Evolutionary conservation across 2,888 invertebrate genomes (phyloP), one percentile per base, ranked within the genome.

Genomic region (Drosophila yooni): DNA sequence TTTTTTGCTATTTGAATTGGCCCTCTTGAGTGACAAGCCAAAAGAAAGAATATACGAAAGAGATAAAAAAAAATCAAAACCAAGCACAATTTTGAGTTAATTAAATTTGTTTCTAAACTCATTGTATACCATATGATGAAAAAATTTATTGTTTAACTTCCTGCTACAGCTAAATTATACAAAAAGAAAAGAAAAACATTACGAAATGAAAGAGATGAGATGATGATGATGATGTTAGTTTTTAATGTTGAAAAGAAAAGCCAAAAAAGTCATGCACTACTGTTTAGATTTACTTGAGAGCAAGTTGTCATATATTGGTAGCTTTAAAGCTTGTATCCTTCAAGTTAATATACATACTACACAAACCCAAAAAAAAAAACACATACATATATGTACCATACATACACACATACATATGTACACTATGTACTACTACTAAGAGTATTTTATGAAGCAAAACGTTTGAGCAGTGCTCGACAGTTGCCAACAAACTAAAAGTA

Each of bases 261-360:
- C 86, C 85, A 86, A 85, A 86, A 81, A 86, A 88, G 89, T 89
- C 89, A 86, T 82, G 85, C 84, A 86, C 85, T 78, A 81, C 58
- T 82, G 80, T 89, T 88, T 89, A 89, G 85, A 75, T 81, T 89
- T 79, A 89, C 88, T 81, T 81, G 87, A 89, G 70, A 76, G 74
- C 85, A 78, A 81, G 83, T 82, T 86, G 89, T 87, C 88, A 86
- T 84, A 81, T 65, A 84, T 84, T 88, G 86, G 89, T 89, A 86
- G 85, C 85, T 86, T 89, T 86, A 86, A 88, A 84, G 85, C 89
- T 86, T 86, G 85, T 87, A 76, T 89, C 71, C 82, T 89, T 87
- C 87, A 89, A 86, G 85, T 86, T 84, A 84, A 79, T 66, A 68
- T 52, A 67, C 57, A 79, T 59, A 74, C 53, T 31, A 61, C 33